phyloP scores from a whole-genome alignment of 2,797 vertebrate genomes.

The Muscicapa striata region DNA sequence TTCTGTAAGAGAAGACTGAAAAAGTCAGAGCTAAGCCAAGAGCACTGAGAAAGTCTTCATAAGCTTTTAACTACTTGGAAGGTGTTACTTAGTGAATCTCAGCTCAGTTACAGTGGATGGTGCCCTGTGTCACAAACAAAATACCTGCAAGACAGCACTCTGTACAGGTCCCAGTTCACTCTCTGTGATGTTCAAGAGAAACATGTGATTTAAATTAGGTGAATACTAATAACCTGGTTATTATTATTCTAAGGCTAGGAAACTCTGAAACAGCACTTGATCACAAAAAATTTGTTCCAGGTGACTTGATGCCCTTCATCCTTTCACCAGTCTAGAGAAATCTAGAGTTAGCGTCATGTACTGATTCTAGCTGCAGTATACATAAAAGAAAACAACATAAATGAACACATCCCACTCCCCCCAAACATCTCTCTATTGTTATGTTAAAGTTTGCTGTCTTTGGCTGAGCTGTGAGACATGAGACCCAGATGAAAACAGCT shows the following conservation, averaged over 20 bases:
- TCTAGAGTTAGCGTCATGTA: neutral
- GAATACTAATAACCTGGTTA: neutral
- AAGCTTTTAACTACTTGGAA: neutral
- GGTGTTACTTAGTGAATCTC: neutral
- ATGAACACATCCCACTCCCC: rapidly evolving
- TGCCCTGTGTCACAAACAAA: neutral
- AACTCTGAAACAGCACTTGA: neutral
- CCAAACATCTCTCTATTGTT: neutral
- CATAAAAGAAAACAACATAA: neutral
- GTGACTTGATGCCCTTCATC: neutral
- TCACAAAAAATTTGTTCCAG: neutral
- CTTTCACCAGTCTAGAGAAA: neutral
- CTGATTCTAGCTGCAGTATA: neutral
- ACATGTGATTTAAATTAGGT: neutral
- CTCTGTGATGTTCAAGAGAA: neutral
- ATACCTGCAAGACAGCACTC: neutral
- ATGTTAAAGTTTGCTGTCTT: neutral
- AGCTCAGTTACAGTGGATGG: neutral
- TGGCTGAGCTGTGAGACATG: neutral
- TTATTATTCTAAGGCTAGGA: neutral
- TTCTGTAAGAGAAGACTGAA: neutral
- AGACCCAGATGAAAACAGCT: neutral
- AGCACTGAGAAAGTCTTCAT: neutral
- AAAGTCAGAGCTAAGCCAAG: neutral
- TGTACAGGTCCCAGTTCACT: rapidly evolving